phyloP scores from a whole-genome alignment of 2,797 vertebrate genomes.

The Hyperoplus immaculatus region DNA sequence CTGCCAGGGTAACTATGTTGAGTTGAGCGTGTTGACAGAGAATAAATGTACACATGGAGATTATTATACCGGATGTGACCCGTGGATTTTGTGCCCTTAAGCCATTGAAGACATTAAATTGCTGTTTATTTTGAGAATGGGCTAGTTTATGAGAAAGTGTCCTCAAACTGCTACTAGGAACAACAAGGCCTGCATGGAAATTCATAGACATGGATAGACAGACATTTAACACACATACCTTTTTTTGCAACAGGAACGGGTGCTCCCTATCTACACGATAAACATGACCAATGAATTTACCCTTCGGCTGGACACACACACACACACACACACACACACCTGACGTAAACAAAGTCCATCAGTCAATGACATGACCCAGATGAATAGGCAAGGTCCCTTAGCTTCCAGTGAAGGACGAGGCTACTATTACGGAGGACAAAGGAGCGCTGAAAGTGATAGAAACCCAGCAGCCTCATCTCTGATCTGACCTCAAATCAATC shows the following conservation, averaged over 20 bases:
- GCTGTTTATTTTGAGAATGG: background rate
- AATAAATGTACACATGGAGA: background rate
- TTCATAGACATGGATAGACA: background rate
- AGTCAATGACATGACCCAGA: constrained; percentile 51
- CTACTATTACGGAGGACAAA: constrained; percentile 55
- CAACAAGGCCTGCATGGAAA: background rate
- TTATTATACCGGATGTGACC: background rate
- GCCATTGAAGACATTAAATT: background rate
- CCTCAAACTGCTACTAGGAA: background rate
- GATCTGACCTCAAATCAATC: constrained; percentile 13
- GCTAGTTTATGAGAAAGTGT: constrained; percentile 4
- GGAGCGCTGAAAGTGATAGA: constrained; percentile 26
- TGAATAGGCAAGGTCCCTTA: constrained; percentile 33
- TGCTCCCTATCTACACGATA: constrained; percentile 29
- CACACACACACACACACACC: constrained; percentile 8
- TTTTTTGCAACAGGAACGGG: constrained; percentile 8
- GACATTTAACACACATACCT: background rate
- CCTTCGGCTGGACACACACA: constrained; percentile 17
- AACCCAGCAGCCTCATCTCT: constrained; percentile 32
- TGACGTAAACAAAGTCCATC: constrained; percentile 39
- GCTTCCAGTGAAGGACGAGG: constrained; percentile 46
- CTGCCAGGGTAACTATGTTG: background rate
- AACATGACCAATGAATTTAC: constrained; percentile 27
- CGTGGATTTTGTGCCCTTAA: background rate
- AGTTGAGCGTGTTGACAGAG: background rate